Conservation (phyloP, 2,797 vertebrate genomes). For the Rhinatrema bivittatum region DNA sequence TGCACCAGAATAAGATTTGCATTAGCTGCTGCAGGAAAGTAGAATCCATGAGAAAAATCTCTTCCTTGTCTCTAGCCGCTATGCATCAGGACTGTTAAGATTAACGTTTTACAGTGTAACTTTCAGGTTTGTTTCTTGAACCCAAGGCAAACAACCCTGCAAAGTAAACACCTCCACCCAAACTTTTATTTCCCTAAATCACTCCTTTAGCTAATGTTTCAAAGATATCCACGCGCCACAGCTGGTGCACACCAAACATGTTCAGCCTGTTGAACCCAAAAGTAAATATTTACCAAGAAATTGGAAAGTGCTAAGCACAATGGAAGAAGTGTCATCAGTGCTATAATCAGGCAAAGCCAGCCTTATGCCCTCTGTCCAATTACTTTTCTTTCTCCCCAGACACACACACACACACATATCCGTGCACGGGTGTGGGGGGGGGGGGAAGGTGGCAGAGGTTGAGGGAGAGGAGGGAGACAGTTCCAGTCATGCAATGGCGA, state of each 20-base stretch:
- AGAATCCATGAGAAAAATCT: too few relatives aligned
- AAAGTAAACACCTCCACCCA: slow-evolving; percentile 44
- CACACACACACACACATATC: too few relatives aligned
- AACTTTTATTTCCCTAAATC: slow-evolving; percentile 60
- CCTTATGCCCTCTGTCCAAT: too few relatives aligned
- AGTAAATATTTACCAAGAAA: slow-evolving; percentile 60
- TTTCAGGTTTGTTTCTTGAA: background rate
- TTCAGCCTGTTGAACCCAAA: slow-evolving; percentile 50
- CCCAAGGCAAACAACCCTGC: slow-evolving; percentile 16
- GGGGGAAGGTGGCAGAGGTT: too few relatives aligned
- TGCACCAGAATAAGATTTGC: too few relatives aligned
- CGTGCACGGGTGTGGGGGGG: too few relatives aligned
- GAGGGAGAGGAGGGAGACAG: too few relatives aligned
- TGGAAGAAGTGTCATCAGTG: slow-evolving; percentile 3
- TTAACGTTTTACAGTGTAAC: slow-evolving; percentile 24
- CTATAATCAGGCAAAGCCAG: slow-evolving; percentile 21
- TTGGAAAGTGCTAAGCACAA: slow-evolving; percentile 19
- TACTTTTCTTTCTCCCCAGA: too few relatives aligned
- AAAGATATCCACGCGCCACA: slow-evolving; percentile 45
- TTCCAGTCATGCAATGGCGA: too few relatives aligned
- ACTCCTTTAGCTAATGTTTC: slow-evolving; percentile 67
- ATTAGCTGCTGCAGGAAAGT: too few relatives aligned
- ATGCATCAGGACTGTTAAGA: slow-evolving; percentile 16
- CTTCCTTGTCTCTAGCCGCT: too few relatives aligned
- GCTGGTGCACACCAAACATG: slow-evolving; percentile 70